A percentile compares a stretch with the other conserved stretches of the same genome.
These are phyloP conservation scores for Sebastes matsubarae DNA, from an alignment of 2,797 vertebrate species.

Conservation along the genomic window DNA sequence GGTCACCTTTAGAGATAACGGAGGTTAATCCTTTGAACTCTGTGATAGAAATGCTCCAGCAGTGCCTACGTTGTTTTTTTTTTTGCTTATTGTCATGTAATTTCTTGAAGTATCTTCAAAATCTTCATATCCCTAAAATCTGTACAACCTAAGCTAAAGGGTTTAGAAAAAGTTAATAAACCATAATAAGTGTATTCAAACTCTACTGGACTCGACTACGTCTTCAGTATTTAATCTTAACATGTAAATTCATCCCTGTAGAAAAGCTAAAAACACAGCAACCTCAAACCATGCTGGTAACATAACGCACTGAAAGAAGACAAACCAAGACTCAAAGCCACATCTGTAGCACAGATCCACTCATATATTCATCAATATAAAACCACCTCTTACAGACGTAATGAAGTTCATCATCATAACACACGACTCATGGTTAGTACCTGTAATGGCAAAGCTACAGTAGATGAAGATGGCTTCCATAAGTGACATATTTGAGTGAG, in stretches of 20 bases:
- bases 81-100: no score
- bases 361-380: neutral
- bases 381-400: neutral
- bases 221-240: neutral
- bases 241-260: neutral
- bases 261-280: conserved; percentile 48
- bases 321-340: conserved; percentile 11
- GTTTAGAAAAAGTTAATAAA: no score
- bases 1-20: neutral
- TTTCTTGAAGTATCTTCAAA: no score
- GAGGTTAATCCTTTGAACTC: no score
- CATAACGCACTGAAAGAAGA: neutral
- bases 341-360: neutral
- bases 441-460: neutral
- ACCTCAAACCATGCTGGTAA: conserved; percentile 66
- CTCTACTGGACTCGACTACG: neutral
- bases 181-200: neutral
- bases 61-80: no score
- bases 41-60: no score
- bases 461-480: conserved; percentile 39
- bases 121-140: no score
- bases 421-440: conserved; percentile 37
- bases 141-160: no score
- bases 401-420: neutral
- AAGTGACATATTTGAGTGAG: neutral